phyloP scores from a whole-genome alignment of 2,888 invertebrate species.

The Pollenia labialis region DNA sequence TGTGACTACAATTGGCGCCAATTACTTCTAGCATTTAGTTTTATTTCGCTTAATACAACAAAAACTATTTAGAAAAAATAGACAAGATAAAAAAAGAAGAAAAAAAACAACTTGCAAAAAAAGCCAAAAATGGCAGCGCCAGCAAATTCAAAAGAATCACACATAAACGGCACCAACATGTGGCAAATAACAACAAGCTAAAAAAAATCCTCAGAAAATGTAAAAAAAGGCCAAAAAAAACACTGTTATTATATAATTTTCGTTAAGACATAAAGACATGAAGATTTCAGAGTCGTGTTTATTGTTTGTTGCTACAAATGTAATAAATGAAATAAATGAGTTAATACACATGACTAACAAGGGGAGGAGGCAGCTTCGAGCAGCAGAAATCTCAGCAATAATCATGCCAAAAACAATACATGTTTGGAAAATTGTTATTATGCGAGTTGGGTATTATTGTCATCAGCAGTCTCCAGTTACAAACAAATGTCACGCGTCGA shows the following conservation, averaged over 20 bases:
- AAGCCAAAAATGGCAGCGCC: constrained; percentile 68
- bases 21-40: constrained; percentile 66
- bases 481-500: constrained; percentile 67
- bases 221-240: constrained; percentile 7
- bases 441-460: constrained; percentile 23
- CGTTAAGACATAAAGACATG: constrained; percentile 50
- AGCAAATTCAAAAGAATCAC: constrained; percentile 70
- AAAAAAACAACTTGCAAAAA: constrained; percentile 31
- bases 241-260: constrained; percentile 64
- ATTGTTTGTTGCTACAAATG: constrained; percentile 64
- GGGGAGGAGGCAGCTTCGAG: neutral
- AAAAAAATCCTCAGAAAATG: constrained; percentile 20
- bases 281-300: constrained; percentile 62
- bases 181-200: neutral
- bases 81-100: constrained; percentile 19
- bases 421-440: constrained; percentile 27
- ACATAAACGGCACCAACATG: constrained; percentile 26
- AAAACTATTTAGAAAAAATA: constrained; percentile 5
- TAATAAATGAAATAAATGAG: constrained; percentile 60
- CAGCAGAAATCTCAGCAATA: constrained; percentile 2
- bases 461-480: constrained; percentile 16
- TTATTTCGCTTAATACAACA: constrained; percentile 49
- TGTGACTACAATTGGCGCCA: constrained; percentile 71
- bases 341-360: constrained; percentile 59
- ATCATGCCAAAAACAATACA: constrained; percentile 17